Evolutionary conservation across 2,797 vertebrate genomes (phyloP).

Genomic region (Sebastes vulpes): DNA sequence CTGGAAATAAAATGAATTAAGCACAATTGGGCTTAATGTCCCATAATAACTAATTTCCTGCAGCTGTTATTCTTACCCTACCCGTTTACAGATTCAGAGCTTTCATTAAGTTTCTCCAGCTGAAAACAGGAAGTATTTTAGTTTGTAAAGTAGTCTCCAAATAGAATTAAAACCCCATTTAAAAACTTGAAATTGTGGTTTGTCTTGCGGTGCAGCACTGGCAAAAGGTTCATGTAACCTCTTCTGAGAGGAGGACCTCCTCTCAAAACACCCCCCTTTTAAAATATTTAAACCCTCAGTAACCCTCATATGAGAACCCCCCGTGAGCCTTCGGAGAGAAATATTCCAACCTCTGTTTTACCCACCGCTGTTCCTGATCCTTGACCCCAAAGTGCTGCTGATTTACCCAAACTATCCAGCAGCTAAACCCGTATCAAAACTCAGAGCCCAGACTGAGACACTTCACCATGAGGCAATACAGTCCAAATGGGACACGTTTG

Average conservation of each 20-base stretch:
- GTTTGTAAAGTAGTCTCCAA: background rate
- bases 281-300: constrained; percentile 19
- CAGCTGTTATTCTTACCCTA: constrained; percentile 36
- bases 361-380: constrained; percentile 1
- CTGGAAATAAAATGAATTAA: constrained; percentile 15
- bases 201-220: constrained; percentile 14
- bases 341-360: constrained; percentile 14
- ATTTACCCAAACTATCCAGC: constrained; percentile 47
- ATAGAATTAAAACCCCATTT: background rate
- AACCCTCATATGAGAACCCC: constrained; percentile 35
- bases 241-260: background rate
- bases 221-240: background rate
- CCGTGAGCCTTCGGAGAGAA: background rate
- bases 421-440: constrained; percentile 16
- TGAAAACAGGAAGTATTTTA: constrained; percentile 30
- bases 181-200: constrained; percentile 19
- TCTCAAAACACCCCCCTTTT: background rate
- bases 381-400: constrained; percentile 25
- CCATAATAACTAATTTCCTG: constrained; percentile 42
- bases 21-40: constrained; percentile 33
- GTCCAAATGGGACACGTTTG: background rate
- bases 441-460: background rate
- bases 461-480: background rate
- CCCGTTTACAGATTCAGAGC: constrained; percentile 31
- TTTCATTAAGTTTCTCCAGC: constrained; percentile 9